phyloP scores from a whole-genome alignment of 2,113 vertebrate species.

The Calidris pugnax region DNA sequence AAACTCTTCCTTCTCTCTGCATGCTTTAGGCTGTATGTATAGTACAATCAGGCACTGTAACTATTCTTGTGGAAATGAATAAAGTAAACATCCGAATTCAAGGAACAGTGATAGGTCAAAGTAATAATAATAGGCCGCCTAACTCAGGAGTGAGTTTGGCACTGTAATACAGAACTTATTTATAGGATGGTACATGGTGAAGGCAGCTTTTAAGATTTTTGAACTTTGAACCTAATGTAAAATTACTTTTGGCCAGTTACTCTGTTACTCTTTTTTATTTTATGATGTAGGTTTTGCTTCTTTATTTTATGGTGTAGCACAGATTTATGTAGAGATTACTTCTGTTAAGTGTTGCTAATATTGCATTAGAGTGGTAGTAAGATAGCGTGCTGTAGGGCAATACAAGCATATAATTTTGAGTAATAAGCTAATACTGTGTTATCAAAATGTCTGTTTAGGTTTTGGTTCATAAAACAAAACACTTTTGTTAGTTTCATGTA shows the following conservation, averaged over 20 bases:
- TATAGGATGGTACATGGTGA: not conserved
- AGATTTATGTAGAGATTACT: not conserved
- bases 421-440: not conserved
- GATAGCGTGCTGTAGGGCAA: not conserved
- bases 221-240: not conserved
- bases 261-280: not conserved
- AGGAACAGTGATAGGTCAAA: not conserved
- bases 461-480: not conserved
- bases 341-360: not conserved
- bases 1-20: not conserved
- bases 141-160: not conserved
- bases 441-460: not conserved
- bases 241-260: not conserved
- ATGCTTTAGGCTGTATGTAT: not conserved
- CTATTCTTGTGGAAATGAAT: not conserved
- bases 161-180: not conserved
- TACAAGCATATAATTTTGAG: not conserved
- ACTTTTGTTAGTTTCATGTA: not conserved
- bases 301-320: not conserved
- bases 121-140: not conserved
- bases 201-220: not conserved
- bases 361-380: not conserved
- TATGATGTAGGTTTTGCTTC: not conserved
- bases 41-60: not conserved
- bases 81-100: not conserved